Base-by-base conservation (phyloP, 1,140 invertebrate species). In the Penaeus vannamei region DNA sequence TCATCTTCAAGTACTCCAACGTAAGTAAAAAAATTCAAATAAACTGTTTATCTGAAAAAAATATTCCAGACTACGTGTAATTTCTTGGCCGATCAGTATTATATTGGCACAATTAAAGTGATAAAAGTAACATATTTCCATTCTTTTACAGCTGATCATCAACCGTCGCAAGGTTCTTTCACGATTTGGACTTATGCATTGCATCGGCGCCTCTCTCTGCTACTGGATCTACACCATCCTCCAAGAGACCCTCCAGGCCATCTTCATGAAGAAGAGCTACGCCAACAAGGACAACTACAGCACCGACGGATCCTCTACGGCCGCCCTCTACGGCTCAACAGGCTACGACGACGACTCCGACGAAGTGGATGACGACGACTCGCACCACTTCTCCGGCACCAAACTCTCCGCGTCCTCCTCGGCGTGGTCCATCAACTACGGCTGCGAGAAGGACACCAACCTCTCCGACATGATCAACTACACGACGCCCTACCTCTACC, bases 1-100 rank as follows among this genome's bases (percentile, higher is more conserved):
- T 96, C 92, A 95, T 96, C 87, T 96, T 96, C 92, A 96, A 96
- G 92, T 96, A 96, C 92, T 96, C 95, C 4, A 96, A 96, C 92
- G 95, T 96, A 92, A 95, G 95, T 90, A 59, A 42, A 53, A 42
- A 0, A 53, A 53, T 53, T 14, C 53, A 53, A 14, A 2, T 5
- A 17, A 53, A 53, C 8, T 53, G 53, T 53, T 53, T 10, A 53
- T 53, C 53, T 53, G 53, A 53, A 53, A 14, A 53, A 42, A 10
- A 53, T 32, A 90, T 81, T 77, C 72, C 84, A 72, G 53, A 53
- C 1, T 53, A 53, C 10, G 53, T 17, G 10, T 53, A 53, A 53
- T 53, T 12, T 53, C 53, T 53, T 2, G 10, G 53, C 10, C 17
- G 53, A 53, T 10, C 10, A 14, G 10, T 53, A 53, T 12, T 2